phyloP scores from a whole-genome alignment of 92 coral and sea anemone species.

The Umimayanthus kanabou region DNA sequence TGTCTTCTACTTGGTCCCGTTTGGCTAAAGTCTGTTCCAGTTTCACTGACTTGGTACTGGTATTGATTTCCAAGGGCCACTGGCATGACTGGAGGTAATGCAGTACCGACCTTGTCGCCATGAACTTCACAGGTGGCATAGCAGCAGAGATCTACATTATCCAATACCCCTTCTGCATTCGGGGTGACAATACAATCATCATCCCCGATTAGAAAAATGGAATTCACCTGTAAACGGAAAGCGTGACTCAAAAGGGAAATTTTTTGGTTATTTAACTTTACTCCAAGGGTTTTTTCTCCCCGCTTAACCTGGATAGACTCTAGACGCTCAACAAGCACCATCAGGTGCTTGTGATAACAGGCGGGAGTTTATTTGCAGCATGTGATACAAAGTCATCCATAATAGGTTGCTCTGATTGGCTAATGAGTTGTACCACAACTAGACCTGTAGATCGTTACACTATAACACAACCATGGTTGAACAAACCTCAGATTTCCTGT shows the following conservation, averaged over 20 bases:
- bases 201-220: neutral
- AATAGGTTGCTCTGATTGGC: too few species aligned
- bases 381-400: neutral
- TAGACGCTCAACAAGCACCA: neutral
- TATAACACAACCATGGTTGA: too few species aligned
- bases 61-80: neutral
- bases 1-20: neutral
- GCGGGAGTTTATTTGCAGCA: neutral
- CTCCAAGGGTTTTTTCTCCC: neutral
- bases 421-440: too few species aligned
- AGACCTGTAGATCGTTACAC: too few species aligned
- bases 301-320: neutral
- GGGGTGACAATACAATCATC: neutral
- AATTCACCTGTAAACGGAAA: neutral
- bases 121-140: neutral
- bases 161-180: neutral
- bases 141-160: neutral
- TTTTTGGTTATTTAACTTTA: neutral
- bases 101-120: neutral
- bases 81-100: too few species aligned
- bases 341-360: neutral
- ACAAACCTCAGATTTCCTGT: too few species aligned
- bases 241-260: neutral
- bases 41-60: neutral
- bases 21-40: neutral